Conservation (phyloP, 2,888 invertebrate species). For the Drosophila barbarae region DNA sequence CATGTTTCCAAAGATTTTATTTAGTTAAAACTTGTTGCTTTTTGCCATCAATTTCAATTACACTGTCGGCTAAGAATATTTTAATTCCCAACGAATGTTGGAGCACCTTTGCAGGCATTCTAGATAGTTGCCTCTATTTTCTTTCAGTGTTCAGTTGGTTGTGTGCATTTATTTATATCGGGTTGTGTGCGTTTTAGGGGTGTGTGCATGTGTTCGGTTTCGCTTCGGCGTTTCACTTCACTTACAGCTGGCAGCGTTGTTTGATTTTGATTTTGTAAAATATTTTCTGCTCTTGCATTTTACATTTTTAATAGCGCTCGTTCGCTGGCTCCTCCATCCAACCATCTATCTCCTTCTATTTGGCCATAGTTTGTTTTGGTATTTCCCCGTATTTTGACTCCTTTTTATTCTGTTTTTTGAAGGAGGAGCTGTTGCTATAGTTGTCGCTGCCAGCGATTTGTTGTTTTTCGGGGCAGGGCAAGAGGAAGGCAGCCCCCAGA, state of each 20-base stretch:
- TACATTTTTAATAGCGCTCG: slow-evolving; percentile 50
- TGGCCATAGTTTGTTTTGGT: slow-evolving; percentile 28
- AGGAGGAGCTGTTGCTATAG: slow-evolving; percentile 40
- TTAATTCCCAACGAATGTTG: no score
- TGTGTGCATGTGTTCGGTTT: slow-evolving; percentile 20
- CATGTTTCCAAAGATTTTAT: background rate
- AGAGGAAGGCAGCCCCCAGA: slow-evolving; percentile 15
- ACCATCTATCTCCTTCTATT: background rate
- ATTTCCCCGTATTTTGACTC: slow-evolving; percentile 29
- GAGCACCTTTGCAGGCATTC: background rate
- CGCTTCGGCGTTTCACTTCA: slow-evolving; percentile 60
- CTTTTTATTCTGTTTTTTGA: slow-evolving; percentile 22
- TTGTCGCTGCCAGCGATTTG: slow-evolving; percentile 69
- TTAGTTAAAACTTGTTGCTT: slow-evolving; percentile 5
- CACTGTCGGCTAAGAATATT: background rate
- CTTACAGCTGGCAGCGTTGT: slow-evolving; percentile 69
- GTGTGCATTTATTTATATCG: slow-evolving; percentile 1
- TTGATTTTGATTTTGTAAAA: slow-evolving; percentile 73
- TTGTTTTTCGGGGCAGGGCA: slow-evolving; percentile 37
- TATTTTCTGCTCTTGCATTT: slow-evolving; percentile 67
- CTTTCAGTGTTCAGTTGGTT: background rate
- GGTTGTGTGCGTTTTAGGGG: slow-evolving; percentile 1
- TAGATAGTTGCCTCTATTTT: background rate
- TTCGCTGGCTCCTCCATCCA: slow-evolving; percentile 4
- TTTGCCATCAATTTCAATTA: slow-evolving; percentile 8